phyloP scores from a whole-genome alignment of 2,797 vertebrate species.

The Chiloscyllium punctatum region DNA sequence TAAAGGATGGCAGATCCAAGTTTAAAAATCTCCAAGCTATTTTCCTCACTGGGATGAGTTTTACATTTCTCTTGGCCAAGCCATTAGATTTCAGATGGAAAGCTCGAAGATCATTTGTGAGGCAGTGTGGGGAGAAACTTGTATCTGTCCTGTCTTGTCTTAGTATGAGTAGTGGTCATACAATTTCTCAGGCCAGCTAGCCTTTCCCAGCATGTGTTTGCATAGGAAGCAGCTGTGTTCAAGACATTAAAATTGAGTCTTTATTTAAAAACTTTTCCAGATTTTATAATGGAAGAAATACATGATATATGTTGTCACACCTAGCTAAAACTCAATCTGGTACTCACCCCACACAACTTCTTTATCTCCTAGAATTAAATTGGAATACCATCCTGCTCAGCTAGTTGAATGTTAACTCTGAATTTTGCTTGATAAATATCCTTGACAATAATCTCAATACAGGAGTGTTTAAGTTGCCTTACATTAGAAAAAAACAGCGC shows the following conservation, averaged over 20 bases:
- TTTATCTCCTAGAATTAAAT: neutral
- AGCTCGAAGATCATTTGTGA: neutral
- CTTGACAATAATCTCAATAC: neutral
- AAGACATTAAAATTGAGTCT: neutral
- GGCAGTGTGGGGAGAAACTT: neutral
- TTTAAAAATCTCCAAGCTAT: neutral
- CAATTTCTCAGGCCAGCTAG: neutral
- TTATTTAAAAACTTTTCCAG: neutral
- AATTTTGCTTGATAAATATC: neutral
- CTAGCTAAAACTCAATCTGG: neutral
- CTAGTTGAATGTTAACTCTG: neutral
- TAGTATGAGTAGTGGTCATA: neutral
- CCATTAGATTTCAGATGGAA: neutral
- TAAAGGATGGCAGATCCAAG: neutral
- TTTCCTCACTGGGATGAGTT: neutral
- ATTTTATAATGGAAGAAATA: neutral
- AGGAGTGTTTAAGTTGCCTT: neutral
- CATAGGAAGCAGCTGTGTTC: neutral
- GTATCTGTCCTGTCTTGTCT: neutral
- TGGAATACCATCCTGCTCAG: neutral
- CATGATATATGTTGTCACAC: neutral
- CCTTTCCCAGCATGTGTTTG: neutral
- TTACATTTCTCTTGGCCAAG: neutral
- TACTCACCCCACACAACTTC: neutral
- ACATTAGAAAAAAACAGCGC: neutral